Evolutionary conservation across 2,113 vertebrate genomes (phyloP).

Genomic region (Hylia prasina): DNA sequence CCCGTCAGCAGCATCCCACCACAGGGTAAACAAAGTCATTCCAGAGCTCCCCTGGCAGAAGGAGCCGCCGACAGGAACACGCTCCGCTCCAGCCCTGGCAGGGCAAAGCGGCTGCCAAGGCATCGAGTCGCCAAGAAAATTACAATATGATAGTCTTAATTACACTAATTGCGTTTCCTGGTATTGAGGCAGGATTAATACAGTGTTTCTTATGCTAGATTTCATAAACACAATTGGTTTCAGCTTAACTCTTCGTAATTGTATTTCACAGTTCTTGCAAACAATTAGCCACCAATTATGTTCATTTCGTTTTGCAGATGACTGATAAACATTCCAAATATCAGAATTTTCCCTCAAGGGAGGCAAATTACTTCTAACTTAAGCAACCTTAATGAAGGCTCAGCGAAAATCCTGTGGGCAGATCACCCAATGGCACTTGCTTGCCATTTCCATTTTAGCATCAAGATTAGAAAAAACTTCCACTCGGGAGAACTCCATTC

Average conservation of each 20-base stretch:
- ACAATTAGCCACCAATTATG: conserved; percentile 63
- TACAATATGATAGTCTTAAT: conserved; percentile 52
- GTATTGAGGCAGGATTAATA: conserved; percentile 37
- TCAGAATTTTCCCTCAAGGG: conserved; percentile 9
- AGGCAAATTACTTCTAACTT: conserved; percentile 12
- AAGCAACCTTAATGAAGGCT: neutral
- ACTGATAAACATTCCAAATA: conserved; percentile 38
- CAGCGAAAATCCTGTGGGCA: neutral
- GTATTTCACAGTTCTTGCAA: conserved; percentile 47
- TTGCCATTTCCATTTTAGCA: neutral
- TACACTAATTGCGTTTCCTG: conserved; percentile 27
- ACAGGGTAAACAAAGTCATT: neutral
- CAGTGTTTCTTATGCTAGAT: conserved; percentile 25
- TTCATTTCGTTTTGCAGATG: conserved; percentile 35
- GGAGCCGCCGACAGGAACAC: neutral
- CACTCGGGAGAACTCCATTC: neutral
- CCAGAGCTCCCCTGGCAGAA: neutral
- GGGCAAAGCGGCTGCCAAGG: neutral
- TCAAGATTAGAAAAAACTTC: neutral
- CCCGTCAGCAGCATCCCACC: neutral
- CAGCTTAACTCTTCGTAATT: conserved; percentile 41
- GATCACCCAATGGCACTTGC: neutral
- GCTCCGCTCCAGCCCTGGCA: neutral
- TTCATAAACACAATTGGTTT: conserved; percentile 49
- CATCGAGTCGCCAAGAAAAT: conserved; percentile 15